A percentile compares a stretch with the other conserved stretches of the same genome.
Evolutionary conservation across 1,140 invertebrate species (phyloP).

Genomic region (Hylaeus volcanicus): DNA sequence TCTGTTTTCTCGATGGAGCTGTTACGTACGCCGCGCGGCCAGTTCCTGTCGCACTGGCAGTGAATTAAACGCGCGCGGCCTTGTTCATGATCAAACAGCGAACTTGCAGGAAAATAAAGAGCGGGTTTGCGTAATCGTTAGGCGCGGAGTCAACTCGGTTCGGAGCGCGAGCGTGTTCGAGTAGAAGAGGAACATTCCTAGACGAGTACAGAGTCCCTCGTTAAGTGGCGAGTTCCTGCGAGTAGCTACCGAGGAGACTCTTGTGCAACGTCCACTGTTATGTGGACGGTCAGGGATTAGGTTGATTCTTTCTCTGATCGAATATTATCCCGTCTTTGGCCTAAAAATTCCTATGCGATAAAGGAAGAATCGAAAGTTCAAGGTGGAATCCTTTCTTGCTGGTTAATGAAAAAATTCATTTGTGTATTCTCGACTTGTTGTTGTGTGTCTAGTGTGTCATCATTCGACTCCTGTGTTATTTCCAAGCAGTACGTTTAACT

Average conservation of each 20-base stretch:
- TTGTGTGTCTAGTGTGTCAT: no score
- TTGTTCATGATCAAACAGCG: conserved; percentile 27
- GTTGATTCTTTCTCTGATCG: no score
- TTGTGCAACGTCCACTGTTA: no score
- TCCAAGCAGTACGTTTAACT: no score
- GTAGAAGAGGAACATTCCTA: background rate
- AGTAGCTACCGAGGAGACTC: background rate
- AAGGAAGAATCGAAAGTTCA: no score
- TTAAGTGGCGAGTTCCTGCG: background rate
- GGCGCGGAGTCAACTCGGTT: background rate
- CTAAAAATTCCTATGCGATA: no score
- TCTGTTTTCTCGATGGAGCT: conserved; percentile 20
- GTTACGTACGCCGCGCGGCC: conserved; percentile 8
- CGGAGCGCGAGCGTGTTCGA: background rate
- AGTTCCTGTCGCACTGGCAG: conserved; percentile 2
- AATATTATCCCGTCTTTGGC: no score
- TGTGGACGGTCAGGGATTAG: no score
- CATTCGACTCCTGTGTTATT: no score
- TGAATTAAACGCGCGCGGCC: conserved; percentile 16
- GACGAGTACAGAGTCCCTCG: background rate
- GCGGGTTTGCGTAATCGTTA: conserved; percentile 10
- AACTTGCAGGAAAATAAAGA: conserved; percentile 21
- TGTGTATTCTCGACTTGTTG: no score
- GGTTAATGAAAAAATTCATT: no score
- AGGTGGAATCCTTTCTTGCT: no score